phyloP scores from a whole-genome alignment of 2,113 vertebrate species.

The Cnemophilus loriae region DNA sequence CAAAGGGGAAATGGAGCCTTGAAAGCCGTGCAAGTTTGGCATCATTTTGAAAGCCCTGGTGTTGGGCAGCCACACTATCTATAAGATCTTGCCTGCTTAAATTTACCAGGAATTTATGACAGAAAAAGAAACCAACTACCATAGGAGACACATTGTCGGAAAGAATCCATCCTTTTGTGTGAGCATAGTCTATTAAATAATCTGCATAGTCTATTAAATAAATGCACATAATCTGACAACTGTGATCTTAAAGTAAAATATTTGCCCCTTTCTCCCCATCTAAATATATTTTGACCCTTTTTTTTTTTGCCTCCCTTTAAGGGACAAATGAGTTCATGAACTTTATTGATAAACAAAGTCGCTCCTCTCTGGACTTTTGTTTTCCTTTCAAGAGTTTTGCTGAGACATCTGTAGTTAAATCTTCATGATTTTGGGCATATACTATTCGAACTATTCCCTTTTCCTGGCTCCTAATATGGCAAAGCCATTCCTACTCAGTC shows the following conservation, averaged over 20 bases:
- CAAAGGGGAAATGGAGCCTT: neutral
- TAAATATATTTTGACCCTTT: neutral
- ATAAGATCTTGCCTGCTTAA: neutral
- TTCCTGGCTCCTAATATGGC: conserved; percentile 11
- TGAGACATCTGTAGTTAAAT: conserved; percentile 21
- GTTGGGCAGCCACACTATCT: neutral
- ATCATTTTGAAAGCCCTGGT: neutral
- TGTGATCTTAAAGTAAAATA: neutral
- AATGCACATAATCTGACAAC: neutral
- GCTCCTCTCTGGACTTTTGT: neutral
- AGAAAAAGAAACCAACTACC: neutral
- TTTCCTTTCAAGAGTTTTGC: conserved; percentile 24
- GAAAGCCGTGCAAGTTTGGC: neutral
- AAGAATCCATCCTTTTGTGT: neutral
- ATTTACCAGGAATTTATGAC: neutral
- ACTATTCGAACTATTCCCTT: neutral
- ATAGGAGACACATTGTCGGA: neutral
- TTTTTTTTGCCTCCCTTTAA: neutral
- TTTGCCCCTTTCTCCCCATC: neutral
- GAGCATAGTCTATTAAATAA: neutral
- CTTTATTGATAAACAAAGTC: conserved; percentile 6
- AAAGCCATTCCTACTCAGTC: neutral
- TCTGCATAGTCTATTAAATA: neutral
- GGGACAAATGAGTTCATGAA: conserved; percentile 25
- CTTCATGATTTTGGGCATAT: neutral